A percentile compares a stretch with the other conserved stretches of the same genome.
Conservation (phyloP, 2,113 vertebrate species). For the Tyto alba region DNA sequence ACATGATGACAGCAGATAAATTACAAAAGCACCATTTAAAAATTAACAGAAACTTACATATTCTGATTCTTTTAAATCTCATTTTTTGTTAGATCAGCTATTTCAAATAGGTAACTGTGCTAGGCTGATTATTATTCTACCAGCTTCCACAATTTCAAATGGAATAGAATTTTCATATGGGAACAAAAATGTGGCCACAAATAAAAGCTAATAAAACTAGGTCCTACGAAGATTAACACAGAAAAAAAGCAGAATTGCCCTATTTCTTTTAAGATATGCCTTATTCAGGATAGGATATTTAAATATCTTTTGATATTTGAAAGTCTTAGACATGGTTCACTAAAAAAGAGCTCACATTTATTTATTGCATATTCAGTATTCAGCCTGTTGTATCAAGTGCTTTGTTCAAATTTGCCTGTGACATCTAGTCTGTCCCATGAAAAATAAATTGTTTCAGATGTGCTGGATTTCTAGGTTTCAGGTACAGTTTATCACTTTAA, state of each 20-base stretch:
- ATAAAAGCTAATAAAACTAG: background rate
- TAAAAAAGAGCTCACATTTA: background rate
- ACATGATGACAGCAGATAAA: background rate
- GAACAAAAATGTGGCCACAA: background rate
- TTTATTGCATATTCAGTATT: background rate
- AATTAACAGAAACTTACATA: background rate
- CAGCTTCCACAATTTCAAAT: background rate
- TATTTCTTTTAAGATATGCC: background rate
- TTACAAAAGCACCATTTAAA: background rate
- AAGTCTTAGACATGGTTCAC: background rate
- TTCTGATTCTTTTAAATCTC: background rate
- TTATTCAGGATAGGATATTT: background rate
- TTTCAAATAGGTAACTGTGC: background rate
- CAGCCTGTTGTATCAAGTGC: background rate
- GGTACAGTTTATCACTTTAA: background rate
- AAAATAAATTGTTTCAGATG: background rate
- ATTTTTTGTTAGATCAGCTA: background rate
- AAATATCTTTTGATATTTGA: background rate
- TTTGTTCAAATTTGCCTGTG: background rate
- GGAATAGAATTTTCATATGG: background rate
- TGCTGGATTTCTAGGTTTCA: background rate
- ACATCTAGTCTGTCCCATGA: background rate
- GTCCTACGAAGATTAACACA: background rate
- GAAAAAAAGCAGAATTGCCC: background rate
- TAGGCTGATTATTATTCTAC: background rate